A percentile compares a stretch with the other conserved stretches of the same genome.
Evolutionary conservation across 2,797 vertebrate genomes (phyloP).

Genomic region (Odontamblyopus rebecca): DNA sequence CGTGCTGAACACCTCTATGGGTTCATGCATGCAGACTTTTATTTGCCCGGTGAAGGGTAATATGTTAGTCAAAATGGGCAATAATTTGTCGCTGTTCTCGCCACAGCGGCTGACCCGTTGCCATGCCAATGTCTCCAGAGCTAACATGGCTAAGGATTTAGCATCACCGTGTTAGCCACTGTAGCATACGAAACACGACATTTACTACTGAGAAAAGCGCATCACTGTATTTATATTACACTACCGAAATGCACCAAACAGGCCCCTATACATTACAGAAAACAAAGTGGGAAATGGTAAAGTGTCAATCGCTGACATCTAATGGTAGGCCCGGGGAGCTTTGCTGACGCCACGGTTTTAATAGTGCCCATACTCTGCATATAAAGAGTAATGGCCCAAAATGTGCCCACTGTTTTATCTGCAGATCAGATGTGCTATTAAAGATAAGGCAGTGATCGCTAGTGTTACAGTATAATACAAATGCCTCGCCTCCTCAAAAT

Average conservation of each 20-base stretch:
- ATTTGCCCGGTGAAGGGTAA: not conserved
- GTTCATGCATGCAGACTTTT: not conserved
- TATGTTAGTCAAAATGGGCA: not conserved
- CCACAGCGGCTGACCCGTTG: conserved; percentile 4
- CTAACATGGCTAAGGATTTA: conserved; percentile 24
- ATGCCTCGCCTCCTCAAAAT: not conserved
- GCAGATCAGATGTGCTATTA: not conserved
- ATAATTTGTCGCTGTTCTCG: not conserved
- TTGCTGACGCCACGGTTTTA: conserved; percentile 15
- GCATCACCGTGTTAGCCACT: not conserved
- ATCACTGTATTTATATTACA: too few relatives aligned
- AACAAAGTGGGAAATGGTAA: conserved; percentile 35
- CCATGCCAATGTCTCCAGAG: conserved; percentile 21
- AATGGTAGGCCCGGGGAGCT: conserved; percentile 48
- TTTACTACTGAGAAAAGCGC: not conserved
- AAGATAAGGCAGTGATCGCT: not conserved
- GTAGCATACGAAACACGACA: not conserved
- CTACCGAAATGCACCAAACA: not conserved
- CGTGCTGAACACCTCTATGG: not conserved
- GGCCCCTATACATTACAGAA: not conserved
- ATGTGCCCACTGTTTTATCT: not conserved
- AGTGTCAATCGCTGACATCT: conserved; percentile 55
- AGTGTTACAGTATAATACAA: not conserved
- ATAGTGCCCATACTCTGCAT: conserved; percentile 20
- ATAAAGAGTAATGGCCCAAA: not conserved